These are phyloP conservation scores for Eupeodes latifasciatus DNA, from an alignment of 2,888 invertebrate genomes.

Conservation along the genomic window DNA sequence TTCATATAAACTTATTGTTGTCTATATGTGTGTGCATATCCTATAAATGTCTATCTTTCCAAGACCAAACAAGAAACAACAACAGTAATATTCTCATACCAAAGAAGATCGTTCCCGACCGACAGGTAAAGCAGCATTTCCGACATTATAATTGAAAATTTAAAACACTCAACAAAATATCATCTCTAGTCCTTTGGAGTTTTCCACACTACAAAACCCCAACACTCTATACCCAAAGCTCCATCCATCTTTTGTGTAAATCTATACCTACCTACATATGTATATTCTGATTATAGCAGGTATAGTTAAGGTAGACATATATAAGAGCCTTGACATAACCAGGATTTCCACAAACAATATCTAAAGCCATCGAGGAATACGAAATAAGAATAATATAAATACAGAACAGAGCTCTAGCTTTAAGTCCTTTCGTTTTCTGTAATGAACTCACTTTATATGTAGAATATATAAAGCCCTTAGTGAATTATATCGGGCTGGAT, in stretches of 20 bases:
- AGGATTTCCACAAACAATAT: constrained; percentile 8
- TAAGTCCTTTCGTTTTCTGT: constrained; percentile 11
- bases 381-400: too few relatives aligned
- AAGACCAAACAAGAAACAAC: constrained; percentile 12
- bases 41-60: background rate
- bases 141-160: constrained; percentile 54
- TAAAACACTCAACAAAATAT: constrained; percentile 43
- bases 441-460: constrained; percentile 24
- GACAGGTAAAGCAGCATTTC: constrained; percentile 27
- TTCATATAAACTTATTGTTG: background rate
- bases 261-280: background rate
- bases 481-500: constrained; percentile 38
- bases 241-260: background rate
- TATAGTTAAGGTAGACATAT: background rate
- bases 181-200: constrained; percentile 5
- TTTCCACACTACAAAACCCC: background rate
- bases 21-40: background rate
- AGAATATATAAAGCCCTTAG: background rate
- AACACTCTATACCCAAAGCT: constrained; percentile 15
- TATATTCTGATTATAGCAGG: background rate
- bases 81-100: background rate
- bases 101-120: background rate
- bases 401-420: constrained; percentile 4
- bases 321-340: constrained; percentile 25
- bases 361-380: background rate